A percentile compares a stretch with the other conserved stretches of the same genome.
Evolutionary conservation across 2,797 vertebrate species (phyloP).

Genomic region (Spinibarbus caldwelli): DNA sequence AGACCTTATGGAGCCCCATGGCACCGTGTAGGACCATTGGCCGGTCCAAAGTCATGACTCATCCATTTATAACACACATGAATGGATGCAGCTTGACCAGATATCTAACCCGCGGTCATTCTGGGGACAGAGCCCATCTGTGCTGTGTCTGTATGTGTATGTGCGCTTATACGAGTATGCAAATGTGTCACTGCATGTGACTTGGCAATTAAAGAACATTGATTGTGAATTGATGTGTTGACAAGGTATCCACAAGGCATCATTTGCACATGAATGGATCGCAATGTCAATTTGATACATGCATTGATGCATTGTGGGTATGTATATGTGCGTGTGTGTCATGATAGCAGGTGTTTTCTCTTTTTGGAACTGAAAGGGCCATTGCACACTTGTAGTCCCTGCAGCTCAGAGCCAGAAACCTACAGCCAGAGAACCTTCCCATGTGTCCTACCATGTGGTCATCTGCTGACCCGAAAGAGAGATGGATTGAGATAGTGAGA

Average conservation of each 20-base stretch:
- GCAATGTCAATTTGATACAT: constrained; percentile 13
- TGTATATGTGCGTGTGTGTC: background rate
- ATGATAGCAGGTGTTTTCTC: constrained; percentile 50
- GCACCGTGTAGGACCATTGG: constrained; percentile 16
- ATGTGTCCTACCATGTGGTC: constrained; percentile 19
- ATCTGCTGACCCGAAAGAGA: constrained; percentile 26
- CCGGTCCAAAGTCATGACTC: constrained; percentile 48
- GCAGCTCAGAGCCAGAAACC: constrained; percentile 46
- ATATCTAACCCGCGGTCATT: constrained; percentile 45
- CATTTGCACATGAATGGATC: background rate
- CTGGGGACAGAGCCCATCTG: constrained; percentile 32
- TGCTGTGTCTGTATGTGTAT: constrained; percentile 35
- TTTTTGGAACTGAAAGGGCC: constrained; percentile 48
- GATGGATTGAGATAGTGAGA: background rate
- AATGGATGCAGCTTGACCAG: constrained; percentile 30
- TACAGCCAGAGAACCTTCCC: constrained; percentile 38
- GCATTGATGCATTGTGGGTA: background rate
- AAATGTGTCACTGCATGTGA: constrained; percentile 25
- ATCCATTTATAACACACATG: constrained; percentile 45
- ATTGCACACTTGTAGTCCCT: constrained; percentile 52
- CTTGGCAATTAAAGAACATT: constrained; percentile 9
- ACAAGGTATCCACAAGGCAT: background rate
- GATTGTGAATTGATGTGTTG: constrained; percentile 25
- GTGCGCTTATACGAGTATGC: constrained; percentile 1
- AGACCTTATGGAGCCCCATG: constrained; percentile 19